phyloP scores from a whole-genome alignment of 1,140 invertebrate species.

The Rhagoletis zephyria region DNA sequence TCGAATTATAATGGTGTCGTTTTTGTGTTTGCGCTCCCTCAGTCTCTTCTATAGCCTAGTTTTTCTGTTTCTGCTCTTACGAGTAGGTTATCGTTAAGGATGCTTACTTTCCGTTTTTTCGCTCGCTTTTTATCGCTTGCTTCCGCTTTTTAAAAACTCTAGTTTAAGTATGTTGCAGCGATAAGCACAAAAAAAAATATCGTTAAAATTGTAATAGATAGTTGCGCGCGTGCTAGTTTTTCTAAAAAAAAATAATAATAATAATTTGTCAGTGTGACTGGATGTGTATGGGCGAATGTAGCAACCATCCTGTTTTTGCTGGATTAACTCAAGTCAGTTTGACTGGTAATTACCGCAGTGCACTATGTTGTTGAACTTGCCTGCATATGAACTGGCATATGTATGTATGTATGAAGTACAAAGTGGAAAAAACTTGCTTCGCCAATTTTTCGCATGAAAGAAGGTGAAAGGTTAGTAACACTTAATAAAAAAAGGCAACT shows the following conservation, averaged over 20 bases:
- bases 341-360: slow-evolving; percentile 16
- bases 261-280: not conserved
- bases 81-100: not conserved
- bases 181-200: slow-evolving; percentile 6
- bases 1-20: slow-evolving; percentile 31
- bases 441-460: no score
- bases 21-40: not conserved
- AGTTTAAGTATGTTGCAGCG: slow-evolving; percentile 3
- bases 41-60: not conserved
- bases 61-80: not conserved
- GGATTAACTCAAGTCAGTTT: not conserved
- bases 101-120: not conserved
- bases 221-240: not conserved
- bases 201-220: not conserved
- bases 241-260: not conserved
- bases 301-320: slow-evolving; percentile 19
- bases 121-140: not conserved
- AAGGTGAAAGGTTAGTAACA: not conserved
- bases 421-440: no score
- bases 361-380: not conserved
- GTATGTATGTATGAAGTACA: no score
- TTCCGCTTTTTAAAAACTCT: slow-evolving; percentile 33
- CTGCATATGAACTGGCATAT: not conserved
- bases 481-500: slow-evolving; percentile 2
- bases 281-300: not conserved